Percentiles rank a stretch among this genome's conserved stretches.
These are phyloP conservation scores for Aurelia aurita complex sp. Pacific DNA, from an alignment of 30 jellyfish, hydroid and myxozoan genomes.

Conservation along the genomic window DNA sequence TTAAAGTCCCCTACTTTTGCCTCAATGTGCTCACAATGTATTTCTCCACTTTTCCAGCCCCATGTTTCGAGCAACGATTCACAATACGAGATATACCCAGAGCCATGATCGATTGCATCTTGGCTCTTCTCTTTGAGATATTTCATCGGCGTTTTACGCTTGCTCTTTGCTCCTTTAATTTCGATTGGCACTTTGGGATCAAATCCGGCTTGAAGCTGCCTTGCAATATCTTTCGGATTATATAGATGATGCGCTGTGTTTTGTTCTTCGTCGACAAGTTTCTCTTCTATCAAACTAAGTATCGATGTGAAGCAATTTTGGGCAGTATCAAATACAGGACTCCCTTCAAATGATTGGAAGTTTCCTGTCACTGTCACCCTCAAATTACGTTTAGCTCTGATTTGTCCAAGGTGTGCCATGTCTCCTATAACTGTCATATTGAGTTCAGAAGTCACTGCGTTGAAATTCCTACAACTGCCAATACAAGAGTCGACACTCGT, in stretches of 20 bases:
- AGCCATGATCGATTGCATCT: background rate
- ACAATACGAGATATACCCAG: background rate
- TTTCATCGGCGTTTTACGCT: background rate
- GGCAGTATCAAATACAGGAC: background rate
- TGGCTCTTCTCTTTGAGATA: background rate
- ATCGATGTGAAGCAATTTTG: background rate
- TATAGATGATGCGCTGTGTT: background rate
- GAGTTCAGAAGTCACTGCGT: background rate
- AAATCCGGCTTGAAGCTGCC: background rate
- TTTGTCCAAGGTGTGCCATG: background rate
- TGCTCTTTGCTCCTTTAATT: background rate
- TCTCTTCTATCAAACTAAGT: background rate
- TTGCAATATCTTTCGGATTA: background rate
- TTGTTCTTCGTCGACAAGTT: background rate
- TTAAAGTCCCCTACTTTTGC: background rate
- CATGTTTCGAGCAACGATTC: background rate
- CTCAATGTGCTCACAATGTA: background rate
- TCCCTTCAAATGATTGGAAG: background rate
- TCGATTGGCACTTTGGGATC: background rate
- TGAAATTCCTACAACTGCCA: background rate
- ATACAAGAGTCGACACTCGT: background rate
- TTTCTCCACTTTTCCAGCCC: slow-evolving; percentile 4
- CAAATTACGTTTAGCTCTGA: background rate
- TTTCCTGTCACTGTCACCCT: background rate
- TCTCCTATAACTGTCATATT: background rate